A percentile compares a stretch with the other conserved stretches of the same genome.
These are phyloP conservation scores for Chrysomallon squamiferum DNA, from an alignment of 1,140 invertebrate species.

Conservation along the genomic window DNA sequence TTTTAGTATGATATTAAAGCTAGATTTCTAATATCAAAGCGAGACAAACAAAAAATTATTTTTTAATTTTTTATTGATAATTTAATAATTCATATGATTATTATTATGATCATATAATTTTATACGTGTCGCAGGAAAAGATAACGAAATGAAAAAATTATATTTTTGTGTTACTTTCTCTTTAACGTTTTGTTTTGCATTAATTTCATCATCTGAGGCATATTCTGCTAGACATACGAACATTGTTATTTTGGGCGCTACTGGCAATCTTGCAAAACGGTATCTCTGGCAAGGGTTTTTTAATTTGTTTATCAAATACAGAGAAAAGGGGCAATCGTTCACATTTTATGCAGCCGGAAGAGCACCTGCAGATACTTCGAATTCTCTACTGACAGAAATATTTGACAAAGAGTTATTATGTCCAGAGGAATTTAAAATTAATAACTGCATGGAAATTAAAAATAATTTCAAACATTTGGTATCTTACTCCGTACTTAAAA, in stretches of 20 bases:
- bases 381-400: slow-evolving; percentile 19
- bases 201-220: not conserved
- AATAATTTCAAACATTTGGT: slow-evolving; percentile 21
- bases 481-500: slow-evolving; percentile 29
- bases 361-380: slow-evolving; percentile 12
- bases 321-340: slow-evolving; percentile 31
- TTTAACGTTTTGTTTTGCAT: no score
- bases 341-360: slow-evolving; percentile 39
- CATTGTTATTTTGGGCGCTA: slow-evolving; percentile 37
- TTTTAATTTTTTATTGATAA: no score
- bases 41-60: no score
- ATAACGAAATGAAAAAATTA: no score
- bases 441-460: slow-evolving; percentile 20
- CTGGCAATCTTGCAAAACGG: slow-evolving; percentile 49
- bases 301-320: slow-evolving; percentile 32
- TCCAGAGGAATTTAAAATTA: slow-evolving; percentile 7
- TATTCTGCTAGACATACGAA: slow-evolving; percentile 23
- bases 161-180: no score
- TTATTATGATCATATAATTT: no score
- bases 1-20: no score
- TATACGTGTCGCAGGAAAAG: no score
- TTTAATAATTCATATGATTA: no score
- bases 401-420: slow-evolving; percentile 28
- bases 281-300: slow-evolving; percentile 51
- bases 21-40: no score